Conservation (phyloP, 2,797 vertebrate genomes). For the Melanotaenia nigrans region DNA sequence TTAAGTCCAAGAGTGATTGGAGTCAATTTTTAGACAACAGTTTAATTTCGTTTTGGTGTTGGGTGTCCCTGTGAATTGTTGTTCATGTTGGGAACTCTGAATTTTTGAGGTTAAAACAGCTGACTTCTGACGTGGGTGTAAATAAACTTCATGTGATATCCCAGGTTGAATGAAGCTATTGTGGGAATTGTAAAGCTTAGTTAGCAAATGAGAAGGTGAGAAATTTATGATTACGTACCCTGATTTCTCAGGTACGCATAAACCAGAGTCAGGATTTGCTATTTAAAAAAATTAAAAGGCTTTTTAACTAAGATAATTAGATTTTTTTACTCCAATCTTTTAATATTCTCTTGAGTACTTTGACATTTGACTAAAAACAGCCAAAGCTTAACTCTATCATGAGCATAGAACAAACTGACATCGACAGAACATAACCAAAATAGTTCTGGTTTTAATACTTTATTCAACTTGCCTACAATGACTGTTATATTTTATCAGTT, state of each 20-base stretch:
- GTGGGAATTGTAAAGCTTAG: not conserved
- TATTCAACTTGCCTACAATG: not conserved
- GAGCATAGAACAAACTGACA: no score
- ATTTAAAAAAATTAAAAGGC: no score
- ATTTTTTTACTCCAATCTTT: not conserved
- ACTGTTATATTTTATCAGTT: not conserved
- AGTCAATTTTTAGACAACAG: slow-evolving; percentile 31
- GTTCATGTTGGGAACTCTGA: not conserved
- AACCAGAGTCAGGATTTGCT: not conserved
- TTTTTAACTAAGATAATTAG: not conserved
- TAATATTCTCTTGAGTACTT: not conserved
- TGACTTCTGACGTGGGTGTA: not conserved
- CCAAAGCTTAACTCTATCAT: no score
- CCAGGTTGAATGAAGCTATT: not conserved
- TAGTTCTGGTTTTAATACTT: not conserved
- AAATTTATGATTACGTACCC: not conserved
- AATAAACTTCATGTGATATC: not conserved
- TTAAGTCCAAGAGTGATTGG: slow-evolving; percentile 35
- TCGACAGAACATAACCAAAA: not conserved
- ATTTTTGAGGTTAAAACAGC: slow-evolving; percentile 1
- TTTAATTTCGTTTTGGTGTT: slow-evolving; percentile 29
- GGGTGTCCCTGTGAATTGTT: slow-evolving; percentile 13
- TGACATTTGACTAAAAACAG: no score
- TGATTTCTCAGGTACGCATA: not conserved
- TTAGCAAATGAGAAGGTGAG: not conserved